Conservation (phyloP, 2,113 vertebrate genomes). For the Garra rufa region DNA sequence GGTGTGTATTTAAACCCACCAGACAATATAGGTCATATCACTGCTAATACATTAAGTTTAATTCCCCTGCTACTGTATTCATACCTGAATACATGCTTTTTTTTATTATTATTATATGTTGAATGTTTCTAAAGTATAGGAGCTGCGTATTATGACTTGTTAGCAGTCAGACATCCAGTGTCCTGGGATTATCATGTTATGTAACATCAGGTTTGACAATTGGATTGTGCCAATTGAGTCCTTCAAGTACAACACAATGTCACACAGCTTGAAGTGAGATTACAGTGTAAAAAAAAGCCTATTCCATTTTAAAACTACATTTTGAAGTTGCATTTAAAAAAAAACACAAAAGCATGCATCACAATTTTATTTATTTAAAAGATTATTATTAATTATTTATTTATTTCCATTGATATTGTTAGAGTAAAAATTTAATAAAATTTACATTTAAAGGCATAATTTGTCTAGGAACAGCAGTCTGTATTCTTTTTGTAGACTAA, state of each 20-base stretch:
- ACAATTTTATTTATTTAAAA: background rate
- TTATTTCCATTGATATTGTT: too few species aligned
- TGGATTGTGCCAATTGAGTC: constrained; percentile 16
- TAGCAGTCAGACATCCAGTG: background rate
- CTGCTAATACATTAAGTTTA: background rate
- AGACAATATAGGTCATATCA: background rate
- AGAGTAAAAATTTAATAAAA: too few species aligned
- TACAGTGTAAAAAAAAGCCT: background rate
- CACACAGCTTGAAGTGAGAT: constrained; percentile 3
- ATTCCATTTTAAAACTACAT: background rate
- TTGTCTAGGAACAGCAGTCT: background rate
- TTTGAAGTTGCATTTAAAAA: background rate
- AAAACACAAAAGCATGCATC: background rate
- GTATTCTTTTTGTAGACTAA: too few species aligned
- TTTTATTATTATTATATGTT: background rate
- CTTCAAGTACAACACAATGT: constrained; percentile 2
- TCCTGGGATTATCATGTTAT: constrained; percentile 9
- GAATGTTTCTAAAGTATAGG: background rate
- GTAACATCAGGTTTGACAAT: constrained; percentile 19
- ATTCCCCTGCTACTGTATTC: background rate
- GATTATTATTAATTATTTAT: too few species aligned
- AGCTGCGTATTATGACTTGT: background rate
- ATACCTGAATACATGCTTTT: background rate
- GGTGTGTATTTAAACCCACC: background rate
- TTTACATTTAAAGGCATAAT: too few species aligned